A percentile compares a stretch with the other conserved stretches of the same genome.
Conservation (phyloP, 2,113 vertebrate genomes). For the Myiagra hebetior region DNA sequence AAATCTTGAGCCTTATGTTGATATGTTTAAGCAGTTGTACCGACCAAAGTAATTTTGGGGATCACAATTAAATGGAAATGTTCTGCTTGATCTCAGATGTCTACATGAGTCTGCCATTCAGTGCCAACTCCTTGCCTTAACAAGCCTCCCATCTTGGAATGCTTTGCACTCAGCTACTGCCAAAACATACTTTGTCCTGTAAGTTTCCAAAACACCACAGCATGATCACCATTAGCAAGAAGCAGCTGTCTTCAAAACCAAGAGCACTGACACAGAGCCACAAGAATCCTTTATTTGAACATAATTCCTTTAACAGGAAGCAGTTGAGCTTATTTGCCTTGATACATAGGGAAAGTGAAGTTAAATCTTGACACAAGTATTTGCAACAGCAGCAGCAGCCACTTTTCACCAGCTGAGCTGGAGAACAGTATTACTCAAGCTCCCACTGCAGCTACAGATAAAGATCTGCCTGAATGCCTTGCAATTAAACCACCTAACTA, state of each 20-base stretch:
- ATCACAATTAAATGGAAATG: conserved; percentile 73
- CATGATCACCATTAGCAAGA: background rate
- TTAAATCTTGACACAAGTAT: background rate
- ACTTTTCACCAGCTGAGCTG: background rate
- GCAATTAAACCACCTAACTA: background rate
- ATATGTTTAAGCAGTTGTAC: conserved; percentile 61
- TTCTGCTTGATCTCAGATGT: conserved; percentile 58
- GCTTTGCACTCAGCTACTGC: background rate
- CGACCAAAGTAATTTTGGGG: conserved; percentile 68
- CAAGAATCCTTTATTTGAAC: background rate
- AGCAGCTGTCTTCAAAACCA: background rate
- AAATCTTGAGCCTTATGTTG: conserved; percentile 69
- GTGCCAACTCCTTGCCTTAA: background rate
- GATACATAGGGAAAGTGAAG: background rate
- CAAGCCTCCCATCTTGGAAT: background rate
- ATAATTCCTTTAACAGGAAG: background rate
- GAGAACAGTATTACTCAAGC: background rate
- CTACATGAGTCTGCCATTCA: background rate
- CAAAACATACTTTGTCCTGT: background rate
- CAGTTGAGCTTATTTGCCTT: background rate
- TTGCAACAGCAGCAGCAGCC: background rate
- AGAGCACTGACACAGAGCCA: background rate
- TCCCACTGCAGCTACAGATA: background rate
- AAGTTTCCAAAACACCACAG: background rate
- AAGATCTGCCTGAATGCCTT: background rate